phyloP scores from a whole-genome alignment of 2,113 vertebrate species.

The human (Homo sapiens) region DNA sequence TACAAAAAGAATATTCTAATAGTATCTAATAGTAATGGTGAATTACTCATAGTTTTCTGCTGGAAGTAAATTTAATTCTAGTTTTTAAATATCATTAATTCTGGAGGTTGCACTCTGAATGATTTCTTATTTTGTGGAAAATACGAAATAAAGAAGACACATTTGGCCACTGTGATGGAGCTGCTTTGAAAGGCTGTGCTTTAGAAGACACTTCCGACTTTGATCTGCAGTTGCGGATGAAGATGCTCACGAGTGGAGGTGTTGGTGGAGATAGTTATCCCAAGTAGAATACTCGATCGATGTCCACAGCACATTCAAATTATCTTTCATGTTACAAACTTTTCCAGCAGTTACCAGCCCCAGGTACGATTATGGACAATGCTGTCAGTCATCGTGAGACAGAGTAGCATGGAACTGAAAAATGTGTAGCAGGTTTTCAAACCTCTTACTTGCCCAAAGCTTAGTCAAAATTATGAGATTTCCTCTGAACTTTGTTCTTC shows the following conservation, averaged over 20 bases:
- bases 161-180: background rate
- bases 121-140: background rate
- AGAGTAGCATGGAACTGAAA: rapidly evolving
- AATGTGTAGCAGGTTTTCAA: background rate
- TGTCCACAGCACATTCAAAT: background rate
- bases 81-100: background rate
- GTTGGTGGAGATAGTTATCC: background rate
- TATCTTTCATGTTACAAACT: background rate
- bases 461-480: background rate
- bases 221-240: background rate
- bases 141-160: background rate
- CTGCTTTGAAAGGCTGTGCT: background rate
- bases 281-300: too few relatives aligned
- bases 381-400: background rate
- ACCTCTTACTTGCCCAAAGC: background rate
- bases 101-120: background rate
- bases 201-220: background rate
- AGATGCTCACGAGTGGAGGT: rapidly evolving
- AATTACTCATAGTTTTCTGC: background rate
- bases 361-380: rapidly evolving
- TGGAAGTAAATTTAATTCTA: background rate
- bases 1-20: background rate
- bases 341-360: too few relatives aligned
- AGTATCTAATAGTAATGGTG: background rate
- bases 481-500: background rate